Evolutionary conservation across 2,888 invertebrate species (phyloP).

Genomic region (Onthophagus sagittarius): DNA sequence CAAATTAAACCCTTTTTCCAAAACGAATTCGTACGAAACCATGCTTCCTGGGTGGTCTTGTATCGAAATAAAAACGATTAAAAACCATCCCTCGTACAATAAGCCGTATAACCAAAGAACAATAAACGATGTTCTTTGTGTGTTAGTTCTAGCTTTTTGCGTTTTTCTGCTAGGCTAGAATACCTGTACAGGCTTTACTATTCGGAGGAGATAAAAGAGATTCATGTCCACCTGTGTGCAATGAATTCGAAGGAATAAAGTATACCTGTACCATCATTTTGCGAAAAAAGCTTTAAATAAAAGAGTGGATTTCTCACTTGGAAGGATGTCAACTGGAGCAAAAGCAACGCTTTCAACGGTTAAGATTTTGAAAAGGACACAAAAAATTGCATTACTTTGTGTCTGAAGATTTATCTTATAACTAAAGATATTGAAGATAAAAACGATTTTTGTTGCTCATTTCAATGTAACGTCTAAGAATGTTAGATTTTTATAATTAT

Average conservation of each 20-base stretch:
- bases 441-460: too few species aligned
- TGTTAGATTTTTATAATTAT: too few species aligned
- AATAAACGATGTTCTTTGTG: background rate
- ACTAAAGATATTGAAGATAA: background rate
- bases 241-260: background rate
- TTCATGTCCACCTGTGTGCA: background rate
- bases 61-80: background rate
- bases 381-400: background rate
- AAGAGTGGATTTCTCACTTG: background rate
- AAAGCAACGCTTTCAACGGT: background rate
- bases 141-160: background rate
- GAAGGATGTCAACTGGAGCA: background rate
- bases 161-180: background rate
- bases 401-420: background rate
- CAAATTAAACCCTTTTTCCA: background rate
- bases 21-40: background rate
- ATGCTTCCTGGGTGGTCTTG: background rate
- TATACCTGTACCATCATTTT: background rate
- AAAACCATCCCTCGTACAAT: background rate
- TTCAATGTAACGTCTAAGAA: too few species aligned
- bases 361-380: background rate
- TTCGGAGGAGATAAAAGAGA: background rate
- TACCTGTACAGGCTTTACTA: background rate
- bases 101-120: background rate
- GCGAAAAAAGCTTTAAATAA: background rate